Base-by-base conservation (phyloP, 2,797 vertebrate genomes). In the Sparidentex hasta region DNA sequence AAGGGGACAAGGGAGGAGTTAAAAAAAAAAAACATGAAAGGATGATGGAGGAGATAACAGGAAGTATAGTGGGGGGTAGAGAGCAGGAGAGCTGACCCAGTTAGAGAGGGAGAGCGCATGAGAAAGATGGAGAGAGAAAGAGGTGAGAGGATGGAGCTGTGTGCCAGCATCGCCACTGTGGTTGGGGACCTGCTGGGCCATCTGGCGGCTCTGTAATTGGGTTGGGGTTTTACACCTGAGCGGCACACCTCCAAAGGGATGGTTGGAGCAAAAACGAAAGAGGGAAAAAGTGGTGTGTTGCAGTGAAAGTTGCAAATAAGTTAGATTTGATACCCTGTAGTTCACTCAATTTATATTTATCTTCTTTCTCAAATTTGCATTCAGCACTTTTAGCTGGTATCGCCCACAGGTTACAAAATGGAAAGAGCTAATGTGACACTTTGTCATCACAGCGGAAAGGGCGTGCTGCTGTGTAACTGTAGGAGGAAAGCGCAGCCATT, bases 161-260 rank as follows among this genome's bases (percentile, higher is more conserved):
- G 85, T 77, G 83, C 83, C 82, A 84, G 83, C 83, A 47, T 81
- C 57, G 33, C 82, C 75, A 62, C 85, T 78, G 87, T 81, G 92
- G 88, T 89, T 80, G 87, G 91, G 92, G 89, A 88, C 86, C 90
- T 86, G 90, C 93, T 94, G 93, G 87, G 92, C 95, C 94, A 95
- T 95, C 95, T 95, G 95, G 90, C 78, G 47, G 82, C 79, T 65
- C 85, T 89, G 90, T 94, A 96, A 95, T 95, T 95, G 93, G 94
- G 89, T 93, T 93, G 93, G 89, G 93, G 86, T 93, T 94, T 95
- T 92, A 94, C 94, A 94, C 93, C 91, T 93, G 90, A 90, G 83
- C 84, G 80, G 78, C 80, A 84, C 87, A 88, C 85, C 86, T 85
- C 84, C 67, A 71, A 80, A 75, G 83, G 86, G 84, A 84, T 29